phyloP scores from a whole-genome alignment of 2,113 vertebrate species.

The Sturnus vulgaris region DNA sequence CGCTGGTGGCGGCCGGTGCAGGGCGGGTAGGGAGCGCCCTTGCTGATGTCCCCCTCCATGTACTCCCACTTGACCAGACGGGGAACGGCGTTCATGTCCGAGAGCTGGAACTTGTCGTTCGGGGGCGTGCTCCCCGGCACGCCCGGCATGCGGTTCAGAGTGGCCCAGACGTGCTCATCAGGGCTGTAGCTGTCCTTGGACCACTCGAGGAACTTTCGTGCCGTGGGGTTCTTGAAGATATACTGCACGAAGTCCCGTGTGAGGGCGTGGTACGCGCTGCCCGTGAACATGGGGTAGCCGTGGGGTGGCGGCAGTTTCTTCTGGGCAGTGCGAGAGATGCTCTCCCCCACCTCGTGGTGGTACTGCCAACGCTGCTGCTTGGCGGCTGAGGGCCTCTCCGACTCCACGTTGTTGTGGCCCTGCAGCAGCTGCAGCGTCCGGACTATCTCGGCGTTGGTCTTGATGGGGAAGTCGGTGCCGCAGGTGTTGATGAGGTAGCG shows the following conservation, averaged over 20 bases:
- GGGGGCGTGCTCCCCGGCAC: slow-evolving; percentile 79
- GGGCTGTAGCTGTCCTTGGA: slow-evolving; percentile 90
- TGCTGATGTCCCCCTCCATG: slow-evolving; percentile 72
- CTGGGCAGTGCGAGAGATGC: neutral
- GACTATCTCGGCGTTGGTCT: slow-evolving; percentile 88
- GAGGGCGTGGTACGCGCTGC: slow-evolving; percentile 84
- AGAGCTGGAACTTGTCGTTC: slow-evolving; percentile 76
- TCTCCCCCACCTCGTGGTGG: slow-evolving; percentile 52
- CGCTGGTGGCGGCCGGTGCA: slow-evolving; percentile 80
- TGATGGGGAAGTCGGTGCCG: slow-evolving; percentile 90
- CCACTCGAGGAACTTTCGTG: slow-evolving; percentile 80
- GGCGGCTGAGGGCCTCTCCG: slow-evolving; percentile 55
- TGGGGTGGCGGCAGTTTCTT: slow-evolving; percentile 77
- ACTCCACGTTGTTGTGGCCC: slow-evolving; percentile 86
- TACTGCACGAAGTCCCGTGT: slow-evolving; percentile 81
- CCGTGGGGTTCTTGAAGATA: slow-evolving; percentile 64
- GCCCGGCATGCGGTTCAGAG: slow-evolving; percentile 79
- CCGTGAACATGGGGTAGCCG: slow-evolving; percentile 78
- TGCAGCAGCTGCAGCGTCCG: slow-evolving; percentile 73
- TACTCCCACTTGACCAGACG: slow-evolving; percentile 84
- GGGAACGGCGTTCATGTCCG: slow-evolving; percentile 83
- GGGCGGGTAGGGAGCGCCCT: slow-evolving; percentile 80
- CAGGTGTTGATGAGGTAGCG: slow-evolving; percentile 90
- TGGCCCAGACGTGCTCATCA: slow-evolving; percentile 92
- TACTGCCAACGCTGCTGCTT: slow-evolving; percentile 81